A percentile compares a stretch with the other conserved stretches of the same genome.
Conservation (phyloP, 2,888 invertebrate genomes). For the Leptogaster cylindrica region DNA sequence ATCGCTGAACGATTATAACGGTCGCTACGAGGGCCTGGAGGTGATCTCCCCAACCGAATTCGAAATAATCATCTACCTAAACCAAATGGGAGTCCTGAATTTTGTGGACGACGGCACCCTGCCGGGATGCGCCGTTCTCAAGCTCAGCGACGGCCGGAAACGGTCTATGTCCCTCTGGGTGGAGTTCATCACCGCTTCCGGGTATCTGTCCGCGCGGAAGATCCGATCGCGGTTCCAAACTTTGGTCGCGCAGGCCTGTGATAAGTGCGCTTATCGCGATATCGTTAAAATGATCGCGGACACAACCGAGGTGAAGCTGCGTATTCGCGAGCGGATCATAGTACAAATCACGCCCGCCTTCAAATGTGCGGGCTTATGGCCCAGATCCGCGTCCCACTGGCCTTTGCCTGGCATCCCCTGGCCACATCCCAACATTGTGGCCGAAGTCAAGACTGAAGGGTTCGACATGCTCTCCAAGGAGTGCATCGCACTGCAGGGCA, state of each 20-base stretch:
- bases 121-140: conserved; percentile 91
- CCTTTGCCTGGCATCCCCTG: conserved; percentile 89
- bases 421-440: conserved; percentile 91
- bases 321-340: conserved; percentile 88
- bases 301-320: conserved; percentile 89
- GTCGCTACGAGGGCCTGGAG: conserved; percentile 89
- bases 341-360: conserved; percentile 97
- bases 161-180: conserved; percentile 98
- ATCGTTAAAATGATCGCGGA: conserved; percentile 95
- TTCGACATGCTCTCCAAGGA: conserved; percentile 93
- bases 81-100: conserved; percentile 98
- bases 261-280: conserved; percentile 92
- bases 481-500: conserved; percentile 81
- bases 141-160: conserved; percentile 93
- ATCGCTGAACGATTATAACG: conserved; percentile 87
- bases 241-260: conserved; percentile 87
- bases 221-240: conserved; percentile 94
- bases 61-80: conserved; percentile 93
- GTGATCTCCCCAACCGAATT: conserved; percentile 93
- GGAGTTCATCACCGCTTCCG: conserved; percentile 96
- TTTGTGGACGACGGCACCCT: conserved; percentile 95
- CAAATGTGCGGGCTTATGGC: conserved; percentile 94
- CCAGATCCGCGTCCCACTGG: conserved; percentile 93
- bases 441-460: conserved; percentile 94
- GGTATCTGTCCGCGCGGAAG: conserved; percentile 93